Evolutionary conservation across 2,113 vertebrate genomes (phyloP).

Genomic region (Sialia sialis): DNA sequence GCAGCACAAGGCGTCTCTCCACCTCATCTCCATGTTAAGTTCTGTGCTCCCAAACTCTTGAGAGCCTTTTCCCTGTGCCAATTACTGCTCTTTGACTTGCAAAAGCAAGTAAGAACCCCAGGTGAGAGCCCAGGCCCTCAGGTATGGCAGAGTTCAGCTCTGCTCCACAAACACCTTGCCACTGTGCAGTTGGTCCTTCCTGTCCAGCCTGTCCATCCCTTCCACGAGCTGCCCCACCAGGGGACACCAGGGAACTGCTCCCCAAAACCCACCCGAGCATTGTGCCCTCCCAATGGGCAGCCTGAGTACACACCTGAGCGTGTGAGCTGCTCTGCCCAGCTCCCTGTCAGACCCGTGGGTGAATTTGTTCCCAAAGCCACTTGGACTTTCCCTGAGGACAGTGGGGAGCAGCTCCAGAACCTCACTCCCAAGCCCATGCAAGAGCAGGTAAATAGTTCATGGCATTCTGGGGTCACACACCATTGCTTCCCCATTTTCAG

Average conservation of each 20-base stretch:
- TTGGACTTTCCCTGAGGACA: neutral
- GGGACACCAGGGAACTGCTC: neutral
- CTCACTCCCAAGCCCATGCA: neutral
- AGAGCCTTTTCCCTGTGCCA: neutral
- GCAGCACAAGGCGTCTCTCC: neutral
- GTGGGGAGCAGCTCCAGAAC: neutral
- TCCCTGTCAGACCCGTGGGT: fast-evolving
- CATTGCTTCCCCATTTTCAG: neutral
- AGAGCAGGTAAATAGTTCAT: neutral
- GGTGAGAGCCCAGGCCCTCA: neutral
- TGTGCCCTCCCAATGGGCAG: fast-evolving
- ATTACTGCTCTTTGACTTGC: neutral
- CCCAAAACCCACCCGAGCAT: fast-evolving
- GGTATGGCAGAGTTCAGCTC: neutral
- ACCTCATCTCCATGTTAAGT: neutral
- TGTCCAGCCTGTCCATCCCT: neutral
- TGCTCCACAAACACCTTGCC: neutral
- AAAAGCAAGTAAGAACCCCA: neutral
- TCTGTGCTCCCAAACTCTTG: neutral
- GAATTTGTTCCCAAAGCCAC: neutral
- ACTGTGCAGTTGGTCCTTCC: fast-evolving
- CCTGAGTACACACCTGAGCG: fast-evolving
- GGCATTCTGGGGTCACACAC: neutral
- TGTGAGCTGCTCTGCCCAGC: neutral
- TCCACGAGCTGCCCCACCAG: neutral